Conservation (phyloP, 2,797 vertebrate species). For the Psittacula echo region DNA sequence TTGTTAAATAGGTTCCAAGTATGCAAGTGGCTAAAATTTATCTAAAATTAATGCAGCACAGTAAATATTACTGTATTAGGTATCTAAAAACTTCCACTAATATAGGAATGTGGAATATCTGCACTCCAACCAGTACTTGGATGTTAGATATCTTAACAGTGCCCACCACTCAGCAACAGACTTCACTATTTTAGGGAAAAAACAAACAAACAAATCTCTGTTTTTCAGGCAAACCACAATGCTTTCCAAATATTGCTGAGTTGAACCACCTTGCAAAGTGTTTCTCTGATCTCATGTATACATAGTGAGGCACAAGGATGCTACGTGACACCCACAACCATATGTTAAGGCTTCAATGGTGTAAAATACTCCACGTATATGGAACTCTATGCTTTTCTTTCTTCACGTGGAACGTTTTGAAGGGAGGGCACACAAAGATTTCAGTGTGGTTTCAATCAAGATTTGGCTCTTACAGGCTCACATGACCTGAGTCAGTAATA, state of each 20-base stretch:
- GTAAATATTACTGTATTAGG: background rate
- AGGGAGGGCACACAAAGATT: background rate
- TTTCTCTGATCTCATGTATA: background rate
- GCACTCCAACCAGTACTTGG: background rate
- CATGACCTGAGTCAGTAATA: background rate
- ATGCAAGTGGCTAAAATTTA: background rate
- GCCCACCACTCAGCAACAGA: background rate
- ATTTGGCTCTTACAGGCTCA: background rate
- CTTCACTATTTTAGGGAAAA: background rate
- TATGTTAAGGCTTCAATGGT: background rate
- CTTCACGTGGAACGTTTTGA: background rate
- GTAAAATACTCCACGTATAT: background rate
- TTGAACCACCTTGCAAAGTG: background rate
- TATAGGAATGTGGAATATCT: background rate
- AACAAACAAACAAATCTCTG: background rate
- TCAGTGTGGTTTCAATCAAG: background rate
- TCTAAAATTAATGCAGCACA: background rate
- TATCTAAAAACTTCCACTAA: background rate
- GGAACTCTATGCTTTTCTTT: background rate
- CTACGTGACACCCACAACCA: slow-evolving; percentile 25
- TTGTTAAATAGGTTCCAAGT: background rate
- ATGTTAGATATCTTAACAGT: background rate
- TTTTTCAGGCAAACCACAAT: background rate
- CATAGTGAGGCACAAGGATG: background rate
- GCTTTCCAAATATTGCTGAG: background rate